A percentile compares a stretch with the other conserved stretches of the same genome.
These are phyloP conservation scores for Caerostris darwini DNA, from an alignment of 1,140 invertebrate genomes.

Conservation along the genomic window DNA sequence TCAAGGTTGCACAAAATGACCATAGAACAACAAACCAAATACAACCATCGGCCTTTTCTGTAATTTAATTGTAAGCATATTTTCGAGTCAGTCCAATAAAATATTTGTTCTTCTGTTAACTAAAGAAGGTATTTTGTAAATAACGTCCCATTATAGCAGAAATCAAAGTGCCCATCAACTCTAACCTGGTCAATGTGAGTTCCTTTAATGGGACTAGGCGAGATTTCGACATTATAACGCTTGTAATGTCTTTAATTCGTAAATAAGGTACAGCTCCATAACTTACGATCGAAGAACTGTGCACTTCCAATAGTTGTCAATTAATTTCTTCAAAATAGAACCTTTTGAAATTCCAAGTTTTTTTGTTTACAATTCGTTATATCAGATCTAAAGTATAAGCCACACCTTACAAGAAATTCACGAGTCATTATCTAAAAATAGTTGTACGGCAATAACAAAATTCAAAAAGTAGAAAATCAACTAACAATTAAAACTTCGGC, in stretches of 20 bases:
- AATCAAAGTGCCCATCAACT: conserved; percentile 5
- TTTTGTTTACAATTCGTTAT: no score
- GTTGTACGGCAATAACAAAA: no score
- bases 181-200: background rate
- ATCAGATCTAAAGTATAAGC: no score
- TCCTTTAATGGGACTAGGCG: background rate
- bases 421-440: no score
- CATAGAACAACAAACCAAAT: no score
- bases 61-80: conserved; percentile 67
- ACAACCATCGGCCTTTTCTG: conserved; percentile 7
- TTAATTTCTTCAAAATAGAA: background rate
- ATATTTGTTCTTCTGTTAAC: conserved; percentile 10
- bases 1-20: no score
- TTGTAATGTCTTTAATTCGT: background rate
- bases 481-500: no score
- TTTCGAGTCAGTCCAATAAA: conserved; percentile 57
- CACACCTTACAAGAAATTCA: no score
- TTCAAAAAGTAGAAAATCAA: no score
- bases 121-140: background rate
- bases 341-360: background rate
- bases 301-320: background rate
- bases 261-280: conserved; percentile 45
- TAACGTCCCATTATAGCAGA: background rate
- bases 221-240: conserved; percentile 9
- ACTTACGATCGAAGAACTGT: background rate